These are phyloP conservation scores for Coendou prehensilis DNA, from an alignment of 2,797 vertebrate species.

Conservation along the genomic window DNA sequence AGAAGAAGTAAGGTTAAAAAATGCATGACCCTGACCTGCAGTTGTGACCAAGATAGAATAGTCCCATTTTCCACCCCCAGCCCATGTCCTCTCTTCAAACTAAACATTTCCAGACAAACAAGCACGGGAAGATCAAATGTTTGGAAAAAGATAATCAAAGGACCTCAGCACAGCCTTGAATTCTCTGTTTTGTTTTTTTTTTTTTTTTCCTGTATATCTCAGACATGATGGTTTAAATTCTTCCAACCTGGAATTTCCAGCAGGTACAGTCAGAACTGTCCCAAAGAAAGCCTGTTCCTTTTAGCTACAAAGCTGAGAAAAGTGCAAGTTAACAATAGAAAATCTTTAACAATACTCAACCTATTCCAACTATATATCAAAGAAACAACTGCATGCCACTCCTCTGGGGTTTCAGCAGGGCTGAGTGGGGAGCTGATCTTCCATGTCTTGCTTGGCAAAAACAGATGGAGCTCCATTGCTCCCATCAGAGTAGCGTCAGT, in stretches of 20 bases:
- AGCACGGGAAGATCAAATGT: neutral
- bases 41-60: neutral
- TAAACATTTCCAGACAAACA: neutral
- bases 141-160: neutral
- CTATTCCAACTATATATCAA: neutral
- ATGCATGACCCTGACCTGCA: neutral
- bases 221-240: neutral
- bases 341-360: neutral
- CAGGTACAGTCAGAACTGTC: neutral
- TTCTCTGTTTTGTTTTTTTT: neutral
- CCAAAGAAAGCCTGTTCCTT: neutral
- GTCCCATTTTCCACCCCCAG: neutral
- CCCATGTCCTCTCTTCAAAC: neutral
- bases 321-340: neutral
- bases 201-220: neutral
- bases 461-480: neutral
- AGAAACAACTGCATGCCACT: neutral
- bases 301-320: neutral
- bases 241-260: neutral
- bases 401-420: neutral
- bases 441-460: neutral
- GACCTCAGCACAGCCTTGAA: neutral
- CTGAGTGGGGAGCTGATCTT: neutral
- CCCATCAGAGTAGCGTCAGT: neutral
- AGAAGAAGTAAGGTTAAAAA: slow-evolving; percentile 37